phyloP scores from a whole-genome alignment of 2,797 vertebrate species.

The Clarias platycephalus region DNA sequence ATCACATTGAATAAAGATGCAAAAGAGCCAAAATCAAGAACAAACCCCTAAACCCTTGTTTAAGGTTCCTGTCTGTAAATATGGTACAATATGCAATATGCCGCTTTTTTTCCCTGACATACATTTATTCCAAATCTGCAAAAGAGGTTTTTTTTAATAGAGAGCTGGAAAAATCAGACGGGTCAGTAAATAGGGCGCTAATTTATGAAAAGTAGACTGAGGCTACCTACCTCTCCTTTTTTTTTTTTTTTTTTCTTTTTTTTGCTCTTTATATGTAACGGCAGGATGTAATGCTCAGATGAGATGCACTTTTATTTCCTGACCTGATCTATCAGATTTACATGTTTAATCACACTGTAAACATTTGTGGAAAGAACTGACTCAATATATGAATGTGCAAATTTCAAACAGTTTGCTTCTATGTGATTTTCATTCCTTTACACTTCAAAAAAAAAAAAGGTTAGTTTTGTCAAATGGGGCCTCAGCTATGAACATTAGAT shows the following conservation, averaged over 20 bases:
- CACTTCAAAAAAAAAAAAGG: background rate
- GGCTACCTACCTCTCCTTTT: conserved; percentile 11
- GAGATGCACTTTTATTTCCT: conserved; percentile 3
- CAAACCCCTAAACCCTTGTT: conserved; percentile 4
- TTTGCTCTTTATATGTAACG: background rate
- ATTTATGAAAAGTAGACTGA: conserved; percentile 14
- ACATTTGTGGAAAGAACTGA: background rate
- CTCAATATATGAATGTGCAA: conserved; percentile 17
- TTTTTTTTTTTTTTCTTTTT: too few species aligned
- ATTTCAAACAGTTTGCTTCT: conserved; percentile 14
- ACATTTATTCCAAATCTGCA: background rate
- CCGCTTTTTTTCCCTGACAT: background rate
- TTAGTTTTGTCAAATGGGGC: background rate
- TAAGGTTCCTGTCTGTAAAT: conserved; percentile 28
- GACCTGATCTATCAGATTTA: conserved; percentile 11
- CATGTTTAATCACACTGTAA: conserved; percentile 4
- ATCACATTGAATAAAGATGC: conserved; percentile 13
- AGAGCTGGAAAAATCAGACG: background rate
- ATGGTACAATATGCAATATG: background rate
- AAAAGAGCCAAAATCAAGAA: conserved; percentile 30
- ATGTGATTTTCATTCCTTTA: background rate
- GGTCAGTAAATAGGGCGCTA: conserved; percentile 11
- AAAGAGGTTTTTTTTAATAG: conserved; percentile 11
- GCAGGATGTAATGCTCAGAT: background rate
- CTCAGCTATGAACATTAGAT: background rate